Conservation (phyloP, 2,113 vertebrate genomes). For the Plectropomus leopardus region DNA sequence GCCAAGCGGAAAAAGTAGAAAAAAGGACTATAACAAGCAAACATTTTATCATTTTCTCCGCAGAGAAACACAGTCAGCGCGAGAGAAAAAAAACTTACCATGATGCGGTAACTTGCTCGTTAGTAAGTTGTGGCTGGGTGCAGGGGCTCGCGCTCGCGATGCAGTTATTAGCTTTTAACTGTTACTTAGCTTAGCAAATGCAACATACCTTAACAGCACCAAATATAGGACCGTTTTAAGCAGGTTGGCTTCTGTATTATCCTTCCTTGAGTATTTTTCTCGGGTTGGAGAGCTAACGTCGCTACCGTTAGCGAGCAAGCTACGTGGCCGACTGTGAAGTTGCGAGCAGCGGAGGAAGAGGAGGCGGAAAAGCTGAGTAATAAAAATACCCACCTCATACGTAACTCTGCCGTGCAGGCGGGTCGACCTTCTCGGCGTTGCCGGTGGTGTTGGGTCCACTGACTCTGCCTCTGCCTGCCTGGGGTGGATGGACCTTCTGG, state of each 20-base stretch:
- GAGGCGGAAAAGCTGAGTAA: constrained; percentile 76
- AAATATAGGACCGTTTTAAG: neutral
- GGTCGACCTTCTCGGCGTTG: constrained; percentile 2
- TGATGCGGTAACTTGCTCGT: constrained; percentile 1
- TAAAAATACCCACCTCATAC: constrained; percentile 65
- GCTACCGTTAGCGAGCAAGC: constrained; percentile 46
- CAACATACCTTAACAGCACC: no score
- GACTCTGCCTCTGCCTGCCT: neutral
- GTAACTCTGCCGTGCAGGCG: constrained; percentile 20
- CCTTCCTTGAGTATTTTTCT: neutral
- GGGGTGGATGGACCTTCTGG: constrained; percentile 26
- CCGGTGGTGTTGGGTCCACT: neutral
- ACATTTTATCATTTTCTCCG: neutral
- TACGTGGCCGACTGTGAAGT: constrained; percentile 74
- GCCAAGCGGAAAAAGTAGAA: neutral
- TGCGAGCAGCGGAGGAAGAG: constrained; percentile 63
- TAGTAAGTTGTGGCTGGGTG: constrained; percentile 1
- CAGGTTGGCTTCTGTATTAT: neutral
- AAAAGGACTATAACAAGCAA: accelerated
- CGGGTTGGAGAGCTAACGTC: constrained; percentile 18
- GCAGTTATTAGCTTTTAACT: constrained; percentile 11
- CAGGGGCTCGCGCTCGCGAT: neutral
- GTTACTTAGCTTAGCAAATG: neutral
- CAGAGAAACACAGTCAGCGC: neutral
- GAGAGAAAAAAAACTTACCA: constrained; percentile 44